These are phyloP conservation scores for Terebella lapidaria DNA, from an alignment of 2,888 invertebrate genomes.

Conservation along the genomic window DNA sequence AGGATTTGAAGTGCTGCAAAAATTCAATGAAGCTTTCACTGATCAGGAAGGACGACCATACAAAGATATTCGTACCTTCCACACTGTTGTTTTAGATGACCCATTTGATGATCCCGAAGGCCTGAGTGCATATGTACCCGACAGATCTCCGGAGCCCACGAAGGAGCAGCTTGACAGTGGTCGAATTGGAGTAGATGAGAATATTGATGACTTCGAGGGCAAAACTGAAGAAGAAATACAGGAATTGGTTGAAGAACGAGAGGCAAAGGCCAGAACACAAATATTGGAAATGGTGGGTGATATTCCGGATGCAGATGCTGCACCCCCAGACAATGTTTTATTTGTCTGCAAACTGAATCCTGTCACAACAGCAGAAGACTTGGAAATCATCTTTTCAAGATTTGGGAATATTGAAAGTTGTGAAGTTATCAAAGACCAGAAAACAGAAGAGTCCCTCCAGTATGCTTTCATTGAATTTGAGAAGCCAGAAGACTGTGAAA, in stretches of 20 bases:
- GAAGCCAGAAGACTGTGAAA: slow-evolving; percentile 75
- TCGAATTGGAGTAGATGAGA: slow-evolving; percentile 88
- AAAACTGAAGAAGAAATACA: slow-evolving; percentile 78
- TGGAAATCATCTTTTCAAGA: slow-evolving; percentile 94
- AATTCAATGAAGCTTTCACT: slow-evolving; percentile 89
- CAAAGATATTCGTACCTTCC: slow-evolving; percentile 90
- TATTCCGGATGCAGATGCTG: slow-evolving; percentile 92
- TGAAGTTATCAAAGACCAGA: slow-evolving; percentile 92
- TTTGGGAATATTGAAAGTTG: slow-evolving; percentile 88
- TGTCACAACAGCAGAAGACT: slow-evolving; percentile 92
- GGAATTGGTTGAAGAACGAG: slow-evolving; percentile 81
- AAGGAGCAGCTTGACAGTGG: slow-evolving; percentile 75
- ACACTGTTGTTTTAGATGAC: slow-evolving; percentile 92
- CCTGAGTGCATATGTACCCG: slow-evolving; percentile 64
- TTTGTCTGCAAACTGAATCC: slow-evolving; percentile 99
- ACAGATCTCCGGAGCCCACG: slow-evolving; percentile 83
- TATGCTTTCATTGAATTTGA: slow-evolving; percentile 99
- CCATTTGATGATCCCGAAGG: slow-evolving; percentile 86
- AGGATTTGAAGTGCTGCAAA: slow-evolving; percentile 79
- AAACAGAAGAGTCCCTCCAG: slow-evolving; percentile 89
- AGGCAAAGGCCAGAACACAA: slow-evolving; percentile 93
- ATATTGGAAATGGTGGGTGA: slow-evolving; percentile 97
- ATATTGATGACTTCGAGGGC: slow-evolving; percentile 82
- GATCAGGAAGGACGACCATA: slow-evolving; percentile 86
- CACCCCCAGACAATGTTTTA: slow-evolving; percentile 96